phyloP scores from a whole-genome alignment of 2,888 invertebrate species.

The Teinopalpus imperialis region DNA sequence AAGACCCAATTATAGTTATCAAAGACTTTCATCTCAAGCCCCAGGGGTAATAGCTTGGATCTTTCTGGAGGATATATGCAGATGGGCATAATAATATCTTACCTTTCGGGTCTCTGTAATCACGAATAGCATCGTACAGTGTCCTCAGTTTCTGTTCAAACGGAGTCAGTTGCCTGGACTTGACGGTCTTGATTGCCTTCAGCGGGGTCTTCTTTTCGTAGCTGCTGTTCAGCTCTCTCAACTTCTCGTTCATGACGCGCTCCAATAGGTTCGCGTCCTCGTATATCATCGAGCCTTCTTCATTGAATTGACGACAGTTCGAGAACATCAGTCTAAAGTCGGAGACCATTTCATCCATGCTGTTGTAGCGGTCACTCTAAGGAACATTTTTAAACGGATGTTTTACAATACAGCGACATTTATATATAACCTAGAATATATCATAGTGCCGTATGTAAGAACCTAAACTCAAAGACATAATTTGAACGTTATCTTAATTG shows the following conservation, averaged over 20 bases:
- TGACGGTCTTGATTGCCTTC: slow-evolving; percentile 68
- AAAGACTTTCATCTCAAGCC: no score
- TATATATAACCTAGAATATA: no score
- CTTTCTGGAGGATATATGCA: no score
- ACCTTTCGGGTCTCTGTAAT: slow-evolving; percentile 86
- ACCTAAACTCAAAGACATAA: no score
- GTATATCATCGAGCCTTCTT: slow-evolving; percentile 96
- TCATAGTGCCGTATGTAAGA: no score
- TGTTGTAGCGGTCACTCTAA: slow-evolving; percentile 88
- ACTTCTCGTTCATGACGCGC: slow-evolving; percentile 90
- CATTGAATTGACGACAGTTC: slow-evolving; percentile 98
- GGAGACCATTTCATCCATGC: slow-evolving; percentile 91
- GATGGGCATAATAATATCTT: background rate
- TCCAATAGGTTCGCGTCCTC: slow-evolving; percentile 96
- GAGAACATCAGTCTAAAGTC: slow-evolving; percentile 97
- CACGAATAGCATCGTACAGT: slow-evolving; percentile 93
- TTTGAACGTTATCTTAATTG: no score
- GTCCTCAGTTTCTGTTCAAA: slow-evolving; percentile 91
- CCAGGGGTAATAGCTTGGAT: no score
- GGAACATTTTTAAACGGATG: no score
- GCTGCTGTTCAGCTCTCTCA: slow-evolving; percentile 87
- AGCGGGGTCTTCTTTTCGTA: slow-evolving; percentile 76
- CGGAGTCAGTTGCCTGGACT: slow-evolving; percentile 75
- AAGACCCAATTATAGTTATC: no score
- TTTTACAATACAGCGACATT: no score